Evolutionary conservation across 2,113 vertebrate species (phyloP), one percentile per base, ranked within the genome.

Genomic region (Coregonus clupeaformis): DNA sequence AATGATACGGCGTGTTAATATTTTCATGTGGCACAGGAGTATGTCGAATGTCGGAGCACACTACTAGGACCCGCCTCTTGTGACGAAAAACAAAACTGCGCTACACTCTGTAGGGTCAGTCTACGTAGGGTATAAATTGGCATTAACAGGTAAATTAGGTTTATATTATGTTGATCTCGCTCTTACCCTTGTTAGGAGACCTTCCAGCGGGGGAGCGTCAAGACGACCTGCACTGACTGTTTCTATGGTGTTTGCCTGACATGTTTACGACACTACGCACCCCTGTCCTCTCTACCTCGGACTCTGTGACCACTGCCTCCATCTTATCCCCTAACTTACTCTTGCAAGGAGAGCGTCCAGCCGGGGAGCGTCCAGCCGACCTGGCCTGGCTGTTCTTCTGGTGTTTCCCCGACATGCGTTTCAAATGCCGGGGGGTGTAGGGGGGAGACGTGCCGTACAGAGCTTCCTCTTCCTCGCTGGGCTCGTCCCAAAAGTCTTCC

Each of bases 341-440:
- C 92, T 96, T 98, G 82, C 86, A 86, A 77, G 82, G 88, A 14
- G 93, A 89, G 1, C 95, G 94, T 60, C 90, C 84, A 3, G 82
- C 62, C 94, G 42, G 98, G 97, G 71, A 97, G 98, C 80, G 97
- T 97, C 72, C 94, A 81, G 76, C 95, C 5, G 88, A 90, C 80
- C 89, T 95, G 70, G 90, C 88, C 0, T 88, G 20, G 7, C 42
- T 94, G 77, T 87, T 94, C 65, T 95, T 94, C 82, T 96, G 96
- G 87, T 97, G 95, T 69, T 98, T 99, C 75, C 92, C 81, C 62
- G 96, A 98, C 95, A 96, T 93, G 30, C 95, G 96, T 72, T 99
- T 99, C 85, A 97, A 95, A 94, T 96, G 97, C 24, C 97, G 95
- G n/a, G 92, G 89, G 25, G 93, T 97, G 82, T 87, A 94, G 42